These are phyloP conservation scores for Drosophila recens DNA, from an alignment of 2,888 invertebrate genomes.

Conservation along the genomic window DNA sequence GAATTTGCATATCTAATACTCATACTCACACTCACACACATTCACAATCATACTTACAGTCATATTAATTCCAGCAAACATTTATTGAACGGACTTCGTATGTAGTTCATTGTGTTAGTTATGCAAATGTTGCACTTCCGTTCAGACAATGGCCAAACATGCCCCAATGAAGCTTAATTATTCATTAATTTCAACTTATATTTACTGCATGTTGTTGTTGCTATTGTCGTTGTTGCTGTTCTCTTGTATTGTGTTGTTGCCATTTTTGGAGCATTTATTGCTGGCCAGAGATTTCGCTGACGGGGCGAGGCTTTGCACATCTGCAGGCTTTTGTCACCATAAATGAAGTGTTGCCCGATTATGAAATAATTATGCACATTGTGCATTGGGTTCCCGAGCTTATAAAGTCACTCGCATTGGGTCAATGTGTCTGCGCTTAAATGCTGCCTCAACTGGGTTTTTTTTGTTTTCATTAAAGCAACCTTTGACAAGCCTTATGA, in stretches of 20 bases:
- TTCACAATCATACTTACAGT: not conserved
- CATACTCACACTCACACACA: not conserved
- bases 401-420: constrained; percentile 40
- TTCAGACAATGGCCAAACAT: constrained; percentile 32
- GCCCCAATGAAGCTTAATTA: constrained; percentile 70
- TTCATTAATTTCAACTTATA: constrained; percentile 80
- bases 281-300: constrained; percentile 28
- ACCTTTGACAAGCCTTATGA: constrained; percentile 4
- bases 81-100: constrained; percentile 30
- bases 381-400: constrained; percentile 15
- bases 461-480: constrained; percentile 38
- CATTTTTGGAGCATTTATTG: constrained; percentile 61
- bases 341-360: constrained; percentile 75
- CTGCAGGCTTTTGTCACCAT: constrained; percentile 73
- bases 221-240: constrained; percentile 14
- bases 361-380: constrained; percentile 76
- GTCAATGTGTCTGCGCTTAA: constrained; percentile 50
- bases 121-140: constrained; percentile 79
- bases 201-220: constrained; percentile 49
- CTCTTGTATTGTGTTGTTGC: constrained; percentile 26
- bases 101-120: constrained; percentile 78
- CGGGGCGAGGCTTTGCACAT: constrained; percentile 37
- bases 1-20: constrained; percentile 58
- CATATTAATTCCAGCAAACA: constrained; percentile 7
- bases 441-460: constrained; percentile 10